Percentiles rank a stretch among this genome's conserved stretches.
Evolutionary conservation across 2,113 vertebrate genomes (phyloP).

Genomic region (Symphodus melops): DNA sequence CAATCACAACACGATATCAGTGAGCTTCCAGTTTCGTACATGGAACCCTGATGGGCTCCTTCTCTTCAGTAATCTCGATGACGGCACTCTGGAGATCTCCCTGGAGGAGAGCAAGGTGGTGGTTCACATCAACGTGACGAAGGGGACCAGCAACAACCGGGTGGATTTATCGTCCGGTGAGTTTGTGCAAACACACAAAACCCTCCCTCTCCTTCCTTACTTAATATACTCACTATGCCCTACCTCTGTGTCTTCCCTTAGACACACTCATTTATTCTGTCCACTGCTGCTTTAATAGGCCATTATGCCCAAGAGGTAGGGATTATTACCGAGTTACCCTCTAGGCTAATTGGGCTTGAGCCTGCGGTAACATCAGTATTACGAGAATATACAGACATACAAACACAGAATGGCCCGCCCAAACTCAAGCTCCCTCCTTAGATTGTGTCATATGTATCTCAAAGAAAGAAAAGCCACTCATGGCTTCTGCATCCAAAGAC

Average conservation of each 20-base stretch:
- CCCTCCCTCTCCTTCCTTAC: background rate
- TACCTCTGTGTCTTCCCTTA: conserved; percentile 14
- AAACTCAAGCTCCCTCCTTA: conserved; percentile 41
- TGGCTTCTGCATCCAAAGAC: conserved; percentile 46
- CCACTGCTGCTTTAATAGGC: conserved; percentile 76
- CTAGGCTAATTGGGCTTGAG: conserved; percentile 80
- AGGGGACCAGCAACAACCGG: conserved; percentile 82
- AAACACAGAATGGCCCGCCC: conserved; percentile 40
- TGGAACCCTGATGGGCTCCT: conserved; percentile 95
- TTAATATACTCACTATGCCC: background rate
- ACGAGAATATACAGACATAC: conserved; percentile 69
- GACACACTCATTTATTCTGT: conserved; percentile 74
- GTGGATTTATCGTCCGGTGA: conserved; percentile 91
- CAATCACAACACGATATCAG: conserved; percentile 88
- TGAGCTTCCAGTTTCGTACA: conserved; percentile 94
- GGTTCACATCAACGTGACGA: conserved; percentile 87
- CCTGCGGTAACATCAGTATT: conserved; percentile 75
- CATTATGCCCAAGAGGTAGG: conserved; percentile 78
- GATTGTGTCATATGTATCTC: conserved; percentile 69
- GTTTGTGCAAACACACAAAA: conserved; percentile 8
- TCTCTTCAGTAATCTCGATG: conserved; percentile 91
- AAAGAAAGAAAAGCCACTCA: conserved; percentile 40
- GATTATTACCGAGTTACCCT: conserved; percentile 79
- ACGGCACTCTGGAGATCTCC: conserved; percentile 91
- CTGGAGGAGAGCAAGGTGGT: conserved; percentile 89